Conservation (phyloP, 2,113 vertebrate species). For the Platysternon megacephalum region DNA sequence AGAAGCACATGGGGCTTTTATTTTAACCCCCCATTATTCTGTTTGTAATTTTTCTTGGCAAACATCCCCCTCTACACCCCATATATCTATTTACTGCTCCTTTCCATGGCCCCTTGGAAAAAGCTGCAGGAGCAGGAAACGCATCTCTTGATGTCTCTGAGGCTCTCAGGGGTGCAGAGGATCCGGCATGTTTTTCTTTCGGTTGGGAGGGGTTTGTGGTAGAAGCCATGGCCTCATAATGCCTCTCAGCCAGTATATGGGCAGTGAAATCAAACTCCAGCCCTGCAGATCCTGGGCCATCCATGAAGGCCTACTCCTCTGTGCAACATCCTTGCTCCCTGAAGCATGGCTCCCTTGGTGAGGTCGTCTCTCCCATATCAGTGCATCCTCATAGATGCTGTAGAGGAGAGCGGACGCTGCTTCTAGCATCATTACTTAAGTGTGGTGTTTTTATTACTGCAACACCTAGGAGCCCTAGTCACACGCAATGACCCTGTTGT, state of each 20-base stretch:
- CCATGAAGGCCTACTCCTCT: neutral
- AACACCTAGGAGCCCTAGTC: neutral
- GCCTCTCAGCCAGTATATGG: accelerated
- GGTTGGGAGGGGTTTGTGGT: neutral
- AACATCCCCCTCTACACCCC: accelerated
- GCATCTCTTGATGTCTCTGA: neutral
- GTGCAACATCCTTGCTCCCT: neutral
- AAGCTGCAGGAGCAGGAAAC: neutral
- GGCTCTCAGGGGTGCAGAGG: neutral
- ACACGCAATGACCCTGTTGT: neutral
- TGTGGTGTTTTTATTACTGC: neutral
- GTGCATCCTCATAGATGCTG: neutral
- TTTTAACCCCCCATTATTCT: neutral
- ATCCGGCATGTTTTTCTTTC: neutral
- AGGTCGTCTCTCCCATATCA: neutral
- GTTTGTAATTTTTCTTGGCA: neutral
- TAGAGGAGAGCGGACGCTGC: neutral
- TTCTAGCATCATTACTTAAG: neutral
- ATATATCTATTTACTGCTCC: neutral
- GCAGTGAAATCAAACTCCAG: neutral
- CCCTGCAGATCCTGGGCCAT: accelerated
- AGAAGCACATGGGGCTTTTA: neutral
- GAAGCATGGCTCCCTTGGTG: neutral
- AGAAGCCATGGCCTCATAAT: neutral
- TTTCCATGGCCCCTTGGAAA: neutral